Base-by-base conservation (phyloP, 2,888 invertebrate species). In the Tipula confusa region DNA sequence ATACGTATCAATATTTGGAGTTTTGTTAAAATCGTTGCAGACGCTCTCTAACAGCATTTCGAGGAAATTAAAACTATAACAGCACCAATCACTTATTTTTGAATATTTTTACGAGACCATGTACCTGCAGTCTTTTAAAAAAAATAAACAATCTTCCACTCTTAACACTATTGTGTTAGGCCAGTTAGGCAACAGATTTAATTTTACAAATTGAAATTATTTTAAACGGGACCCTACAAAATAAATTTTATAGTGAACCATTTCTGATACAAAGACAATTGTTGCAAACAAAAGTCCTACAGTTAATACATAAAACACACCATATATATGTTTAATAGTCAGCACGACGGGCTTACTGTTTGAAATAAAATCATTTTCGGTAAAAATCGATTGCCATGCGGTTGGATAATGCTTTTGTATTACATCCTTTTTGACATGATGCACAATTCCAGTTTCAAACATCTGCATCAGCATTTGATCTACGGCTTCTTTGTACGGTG, bases 391-490 rank as follows among this genome's bases (percentile, higher is more conserved):
- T 28, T 29, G 28, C 83, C 43, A 43, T n/a, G 28, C 48, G 1
- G 4, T 13, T 9, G 83, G 48, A 15, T 29, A 43, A 15, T 83
- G 83, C n/a, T 28, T 83, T 9, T 13, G 28, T 7, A 83, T 29
- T 29, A 18, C 43, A n/a, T 15, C n/a, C 33, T 48, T 13, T n/a
- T 28, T 43, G 1, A 48, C 18, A 43, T 29, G 18, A 31, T 48
- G 43, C 2, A 48, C 28, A 29, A 83, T 83, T 48, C 83, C 83
- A 48, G 43, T 29, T 15, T 83, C 83, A 29, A 83, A 83, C 43
- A 83, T 83, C n/a, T 29, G 43, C 6, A 43, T 5, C n/a, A 83
- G 48, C 13, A 29, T 29, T 13, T 13, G 5, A 15, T 83, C 48
- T 9, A 83, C 31, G 1, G 48, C 15, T 1, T 43, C 15, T 83